A percentile compares a stretch with the other conserved stretches of the same genome.
phyloP scores from a whole-genome alignment of 2,888 invertebrate species.

The Petrolisthes manimaculis region DNA sequence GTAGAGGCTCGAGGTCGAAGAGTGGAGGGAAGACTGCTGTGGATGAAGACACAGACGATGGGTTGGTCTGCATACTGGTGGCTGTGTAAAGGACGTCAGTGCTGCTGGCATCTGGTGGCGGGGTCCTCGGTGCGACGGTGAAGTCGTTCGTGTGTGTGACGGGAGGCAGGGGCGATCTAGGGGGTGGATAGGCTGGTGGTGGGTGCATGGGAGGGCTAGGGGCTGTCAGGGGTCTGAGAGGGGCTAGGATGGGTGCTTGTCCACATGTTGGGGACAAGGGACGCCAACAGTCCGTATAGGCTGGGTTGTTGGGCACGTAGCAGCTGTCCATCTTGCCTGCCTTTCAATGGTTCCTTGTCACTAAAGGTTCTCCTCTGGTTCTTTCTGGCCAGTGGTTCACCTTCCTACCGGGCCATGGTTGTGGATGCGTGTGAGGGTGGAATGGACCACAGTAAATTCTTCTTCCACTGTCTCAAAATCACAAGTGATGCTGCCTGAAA shows the following conservation, averaged over 20 bases:
- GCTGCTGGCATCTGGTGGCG: slow-evolving; percentile 30
- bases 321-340: slow-evolving; percentile 51
- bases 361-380: background rate
- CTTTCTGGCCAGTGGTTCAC: slow-evolving; percentile 11
- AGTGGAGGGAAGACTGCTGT: slow-evolving; percentile 43
- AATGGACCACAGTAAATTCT: background rate
- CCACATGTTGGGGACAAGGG: slow-evolving; percentile 50
- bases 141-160: slow-evolving; percentile 21
- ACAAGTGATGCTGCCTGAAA: background rate
- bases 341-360: background rate
- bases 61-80: slow-evolving; percentile 15
- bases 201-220: slow-evolving; percentile 51
- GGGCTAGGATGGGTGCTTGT: slow-evolving; percentile 39
- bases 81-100: slow-evolving; percentile 28
- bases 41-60: slow-evolving; percentile 32
- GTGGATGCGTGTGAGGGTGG: background rate
- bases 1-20: slow-evolving; percentile 56
- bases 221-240: slow-evolving; percentile 37
- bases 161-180: slow-evolving; percentile 23
- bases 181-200: slow-evolving; percentile 47
- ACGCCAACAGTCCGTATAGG: slow-evolving; percentile 56
- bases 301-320: slow-evolving; percentile 60
- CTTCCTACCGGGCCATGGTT: background rate
- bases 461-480: background rate
- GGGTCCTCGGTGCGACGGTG: background rate